Conservation (phyloP, 1,140 invertebrate genomes). For the Drosophila setifemur region DNA sequence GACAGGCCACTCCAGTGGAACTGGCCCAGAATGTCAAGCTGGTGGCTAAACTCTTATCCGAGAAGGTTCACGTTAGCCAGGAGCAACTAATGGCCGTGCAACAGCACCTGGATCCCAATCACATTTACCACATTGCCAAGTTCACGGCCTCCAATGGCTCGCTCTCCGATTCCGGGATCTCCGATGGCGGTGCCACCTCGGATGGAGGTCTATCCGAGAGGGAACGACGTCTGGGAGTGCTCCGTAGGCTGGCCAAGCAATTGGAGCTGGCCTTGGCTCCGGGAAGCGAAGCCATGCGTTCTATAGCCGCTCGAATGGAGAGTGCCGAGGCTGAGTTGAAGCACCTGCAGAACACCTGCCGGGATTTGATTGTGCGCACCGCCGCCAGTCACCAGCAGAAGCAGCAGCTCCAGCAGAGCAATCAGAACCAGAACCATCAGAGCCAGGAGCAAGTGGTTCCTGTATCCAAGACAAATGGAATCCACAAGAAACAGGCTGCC, state of each 20-base stretch:
- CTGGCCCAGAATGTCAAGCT: slow-evolving; percentile 86
- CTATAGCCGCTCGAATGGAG: slow-evolving; percentile 88
- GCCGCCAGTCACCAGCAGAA: slow-evolving; percentile 83
- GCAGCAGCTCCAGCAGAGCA: slow-evolving; percentile 39
- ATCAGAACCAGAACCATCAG: background rate
- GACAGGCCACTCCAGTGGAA: slow-evolving; percentile 85
- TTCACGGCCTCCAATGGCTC: slow-evolving; percentile 85
- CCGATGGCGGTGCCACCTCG: slow-evolving; percentile 87
- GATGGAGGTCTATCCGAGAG: slow-evolving; percentile 89
- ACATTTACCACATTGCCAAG: slow-evolving; percentile 78
- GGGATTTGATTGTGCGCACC: slow-evolving; percentile 88
- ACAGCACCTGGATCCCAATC: slow-evolving; percentile 76
- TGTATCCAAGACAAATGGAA: slow-evolving; percentile 21
- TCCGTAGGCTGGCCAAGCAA: slow-evolving; percentile 87
- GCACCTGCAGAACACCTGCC: slow-evolving; percentile 90
- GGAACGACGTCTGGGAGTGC: slow-evolving; percentile 87
- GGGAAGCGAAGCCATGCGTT: slow-evolving; percentile 85
- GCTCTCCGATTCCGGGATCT: slow-evolving; percentile 89
- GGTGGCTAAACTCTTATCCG: slow-evolving; percentile 87
- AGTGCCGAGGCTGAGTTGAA: slow-evolving; percentile 91
- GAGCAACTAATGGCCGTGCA: slow-evolving; percentile 79
- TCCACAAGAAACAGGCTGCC: slow-evolving; percentile 20
- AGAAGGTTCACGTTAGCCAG: slow-evolving; percentile 84
- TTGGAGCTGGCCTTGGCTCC: slow-evolving; percentile 87
- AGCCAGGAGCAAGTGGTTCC: background rate